Conservation (phyloP, 2,113 vertebrate species). For the Nerophis ophidion region DNA sequence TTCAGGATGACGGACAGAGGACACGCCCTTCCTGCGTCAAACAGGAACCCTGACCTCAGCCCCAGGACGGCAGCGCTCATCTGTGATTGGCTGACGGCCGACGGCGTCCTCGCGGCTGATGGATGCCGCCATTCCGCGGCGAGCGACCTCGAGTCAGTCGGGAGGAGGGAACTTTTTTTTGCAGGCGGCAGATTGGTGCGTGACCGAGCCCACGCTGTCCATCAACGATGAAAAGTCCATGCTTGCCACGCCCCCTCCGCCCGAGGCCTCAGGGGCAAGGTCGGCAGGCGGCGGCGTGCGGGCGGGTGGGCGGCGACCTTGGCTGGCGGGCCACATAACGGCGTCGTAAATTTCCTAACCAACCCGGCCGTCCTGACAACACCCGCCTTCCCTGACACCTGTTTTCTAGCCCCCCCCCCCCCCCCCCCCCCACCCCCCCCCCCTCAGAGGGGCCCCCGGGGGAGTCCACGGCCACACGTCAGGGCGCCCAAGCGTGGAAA, state of each 20-base stretch:
- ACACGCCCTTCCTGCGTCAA: not conserved
- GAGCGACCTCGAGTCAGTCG: constrained; percentile 37
- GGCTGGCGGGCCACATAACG: constrained; percentile 62
- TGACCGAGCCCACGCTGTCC: constrained; percentile 53
- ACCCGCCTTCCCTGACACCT: constrained; percentile 60
- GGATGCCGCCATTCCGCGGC: constrained; percentile 24
- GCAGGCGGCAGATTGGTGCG: constrained; percentile 46
- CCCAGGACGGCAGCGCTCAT: not conserved
- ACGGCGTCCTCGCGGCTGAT: constrained; percentile 28
- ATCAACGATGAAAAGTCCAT: constrained; percentile 46
- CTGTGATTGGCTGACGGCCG: constrained; percentile 34
- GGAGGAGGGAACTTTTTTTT: constrained; percentile 16
- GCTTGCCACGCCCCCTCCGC: constrained; percentile 28
- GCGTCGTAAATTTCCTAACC: constrained; percentile 70
- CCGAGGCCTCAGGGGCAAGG: constrained; percentile 41
- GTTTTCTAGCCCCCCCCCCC: constrained; percentile 62
- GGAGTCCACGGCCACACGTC: constrained; percentile 65
- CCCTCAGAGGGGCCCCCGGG: no score
- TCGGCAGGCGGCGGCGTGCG: constrained; percentile 33
- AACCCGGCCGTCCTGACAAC: constrained; percentile 59
- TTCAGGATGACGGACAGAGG: not conserved
- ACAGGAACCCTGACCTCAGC: constrained; percentile 16
- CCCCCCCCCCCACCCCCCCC: no score
- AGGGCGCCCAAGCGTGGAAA: constrained; percentile 61
- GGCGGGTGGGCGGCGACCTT: constrained; percentile 59